A percentile compares a stretch with the other conserved stretches of the same genome.
These are phyloP conservation scores for Bucorvus abyssinicus DNA, from an alignment of 2,797 vertebrate species.

Conservation along the genomic window DNA sequence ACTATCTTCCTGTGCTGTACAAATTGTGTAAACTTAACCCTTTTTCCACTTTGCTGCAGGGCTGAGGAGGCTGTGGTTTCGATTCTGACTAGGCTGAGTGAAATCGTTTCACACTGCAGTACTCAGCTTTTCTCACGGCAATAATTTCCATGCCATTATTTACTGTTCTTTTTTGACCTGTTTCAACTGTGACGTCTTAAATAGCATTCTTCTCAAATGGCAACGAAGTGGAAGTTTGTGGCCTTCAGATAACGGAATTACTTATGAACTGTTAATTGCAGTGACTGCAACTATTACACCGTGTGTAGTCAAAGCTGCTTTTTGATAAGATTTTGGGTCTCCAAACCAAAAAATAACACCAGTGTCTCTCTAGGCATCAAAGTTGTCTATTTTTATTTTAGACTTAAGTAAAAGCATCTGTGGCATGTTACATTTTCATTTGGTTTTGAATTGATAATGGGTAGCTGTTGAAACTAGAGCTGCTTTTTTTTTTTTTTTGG, in stretches of 20 bases:
- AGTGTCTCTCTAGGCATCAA: not conserved
- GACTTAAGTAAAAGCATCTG: not conserved
- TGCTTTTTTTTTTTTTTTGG: not conserved
- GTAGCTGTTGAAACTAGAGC: not conserved
- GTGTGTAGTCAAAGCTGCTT: not conserved
- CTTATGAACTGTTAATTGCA: not conserved
- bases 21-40: constrained; percentile 42
- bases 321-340: not conserved
- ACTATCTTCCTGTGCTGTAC: not conserved
- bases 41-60: constrained; percentile 34
- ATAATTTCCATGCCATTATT: not conserved
- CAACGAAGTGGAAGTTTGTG: not conserved
- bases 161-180: not conserved
- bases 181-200: not conserved
- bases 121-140: not conserved
- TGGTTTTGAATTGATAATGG: not conserved
- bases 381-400: not conserved
- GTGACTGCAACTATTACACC: not conserved
- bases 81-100: not conserved
- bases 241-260: not conserved
- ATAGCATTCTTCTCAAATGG: not conserved
- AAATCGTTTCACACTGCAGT: not conserved
- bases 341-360: not conserved
- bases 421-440: not conserved
- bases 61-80: not conserved